Conservation (phyloP, 2,888 invertebrate species). For the Liposcelis brunnea region DNA sequence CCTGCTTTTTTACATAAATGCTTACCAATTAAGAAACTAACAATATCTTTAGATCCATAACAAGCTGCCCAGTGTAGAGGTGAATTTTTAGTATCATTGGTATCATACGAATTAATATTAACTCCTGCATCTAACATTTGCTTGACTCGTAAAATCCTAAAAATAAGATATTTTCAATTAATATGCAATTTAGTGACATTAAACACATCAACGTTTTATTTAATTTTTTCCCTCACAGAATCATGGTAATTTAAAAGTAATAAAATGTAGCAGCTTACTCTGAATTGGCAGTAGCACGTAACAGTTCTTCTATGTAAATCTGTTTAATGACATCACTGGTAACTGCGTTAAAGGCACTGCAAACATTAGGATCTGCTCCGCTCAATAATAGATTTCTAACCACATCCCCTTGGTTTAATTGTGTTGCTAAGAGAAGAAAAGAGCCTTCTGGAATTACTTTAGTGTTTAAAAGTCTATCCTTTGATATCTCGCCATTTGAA, state of each 20-base stretch:
- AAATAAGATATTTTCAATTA: conserved; percentile 17
- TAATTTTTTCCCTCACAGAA: too few relatives aligned
- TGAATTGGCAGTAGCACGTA: conserved; percentile 40
- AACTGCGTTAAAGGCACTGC: conserved; percentile 35
- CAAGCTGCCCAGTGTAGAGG: conserved; percentile 47
- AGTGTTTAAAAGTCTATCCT: conserved; percentile 31
- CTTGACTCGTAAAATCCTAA: conserved; percentile 35
- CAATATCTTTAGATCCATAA: conserved; percentile 37
- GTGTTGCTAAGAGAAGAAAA: conserved; percentile 34
- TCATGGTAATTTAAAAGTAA: too few relatives aligned
- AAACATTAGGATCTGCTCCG: conserved; percentile 39
- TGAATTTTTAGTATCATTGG: conserved; percentile 37
- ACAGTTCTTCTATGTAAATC: conserved; percentile 39
- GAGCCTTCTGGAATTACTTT: conserved; percentile 32
- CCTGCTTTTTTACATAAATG: too few relatives aligned
- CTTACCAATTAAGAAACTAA: conserved; percentile 35
- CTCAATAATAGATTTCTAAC: conserved; percentile 37
- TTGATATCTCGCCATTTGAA: conserved; percentile 23
- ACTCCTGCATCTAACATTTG: conserved; percentile 39
- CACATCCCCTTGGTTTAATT: conserved; percentile 36
- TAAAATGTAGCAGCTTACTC: too few relatives aligned
- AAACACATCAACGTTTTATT: too few relatives aligned
- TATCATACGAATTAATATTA: conserved; percentile 39
- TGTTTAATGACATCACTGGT: conserved; percentile 30
- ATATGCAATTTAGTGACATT: too few relatives aligned